Evolutionary conservation across 2,797 vertebrate genomes (phyloP).

Genomic region (Nasua narica): DNA sequence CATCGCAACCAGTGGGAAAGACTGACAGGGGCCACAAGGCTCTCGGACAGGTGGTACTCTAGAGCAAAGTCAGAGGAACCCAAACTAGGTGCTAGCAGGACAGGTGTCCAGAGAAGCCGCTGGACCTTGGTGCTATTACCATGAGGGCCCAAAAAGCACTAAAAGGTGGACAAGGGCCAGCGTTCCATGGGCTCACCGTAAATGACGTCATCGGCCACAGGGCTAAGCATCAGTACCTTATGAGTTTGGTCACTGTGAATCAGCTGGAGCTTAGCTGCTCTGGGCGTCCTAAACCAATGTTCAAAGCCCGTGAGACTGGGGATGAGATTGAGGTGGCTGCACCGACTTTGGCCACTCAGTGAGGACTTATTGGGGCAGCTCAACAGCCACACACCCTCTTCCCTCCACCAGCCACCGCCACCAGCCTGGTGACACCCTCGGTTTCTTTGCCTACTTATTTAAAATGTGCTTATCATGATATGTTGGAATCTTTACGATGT

Average conservation of each 20-base stretch:
- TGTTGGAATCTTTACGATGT: not conserved
- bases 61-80: no score
- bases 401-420: not conserved
- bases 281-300: not conserved
- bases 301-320: not conserved
- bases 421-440: not conserved
- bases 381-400: not conserved
- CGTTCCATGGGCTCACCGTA: not conserved
- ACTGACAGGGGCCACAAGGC: not conserved
- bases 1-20: not conserved
- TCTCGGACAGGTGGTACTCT: not conserved
- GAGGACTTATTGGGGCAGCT: not conserved
- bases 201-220: not conserved
- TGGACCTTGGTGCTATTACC: not conserved
- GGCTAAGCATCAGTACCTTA: not conserved
- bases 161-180: not conserved
- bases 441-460: not conserved
- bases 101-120: not conserved
- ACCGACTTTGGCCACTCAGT: not conserved
- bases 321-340: rapidly evolving
- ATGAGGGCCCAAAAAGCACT: not conserved
- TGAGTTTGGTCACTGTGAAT: not conserved
- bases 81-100: no score
- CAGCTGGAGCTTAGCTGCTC: not conserved
- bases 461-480: not conserved